phyloP scores from a whole-genome alignment of 2,797 vertebrate species.

The Brachyrhaphis roseni region DNA sequence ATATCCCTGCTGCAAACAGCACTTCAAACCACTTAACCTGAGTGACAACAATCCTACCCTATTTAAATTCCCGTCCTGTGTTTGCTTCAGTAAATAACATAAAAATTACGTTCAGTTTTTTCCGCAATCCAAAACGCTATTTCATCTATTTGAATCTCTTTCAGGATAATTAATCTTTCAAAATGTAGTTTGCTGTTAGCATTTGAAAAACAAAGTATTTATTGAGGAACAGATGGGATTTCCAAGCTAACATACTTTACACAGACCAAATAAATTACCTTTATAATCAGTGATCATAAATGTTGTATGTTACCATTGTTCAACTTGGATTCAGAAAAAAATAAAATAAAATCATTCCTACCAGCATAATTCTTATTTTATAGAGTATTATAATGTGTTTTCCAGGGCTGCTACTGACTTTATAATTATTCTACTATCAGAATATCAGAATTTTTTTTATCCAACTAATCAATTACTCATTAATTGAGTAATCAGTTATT shows the following conservation, averaged over 20 bases:
- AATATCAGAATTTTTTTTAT: too few relatives aligned
- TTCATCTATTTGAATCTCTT: background rate
- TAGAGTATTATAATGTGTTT: background rate
- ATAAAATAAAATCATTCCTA: background rate
- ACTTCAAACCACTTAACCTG: background rate
- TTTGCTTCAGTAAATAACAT: background rate
- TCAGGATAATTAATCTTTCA: background rate
- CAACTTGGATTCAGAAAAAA: background rate
- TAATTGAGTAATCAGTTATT: too few relatives aligned
- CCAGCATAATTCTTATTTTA: background rate
- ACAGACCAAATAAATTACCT: background rate
- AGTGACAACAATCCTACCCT: background rate
- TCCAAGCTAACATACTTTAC: background rate
- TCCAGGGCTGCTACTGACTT: background rate
- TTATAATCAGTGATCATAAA: background rate
- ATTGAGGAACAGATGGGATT: background rate
- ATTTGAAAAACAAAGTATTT: background rate
- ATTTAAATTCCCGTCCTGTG: background rate
- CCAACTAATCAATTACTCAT: too few relatives aligned
- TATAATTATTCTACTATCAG: too few relatives aligned
- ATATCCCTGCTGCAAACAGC: background rate
- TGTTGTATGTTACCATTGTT: background rate
- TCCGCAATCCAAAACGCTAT: background rate
- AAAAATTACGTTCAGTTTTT: background rate
- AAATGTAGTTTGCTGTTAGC: background rate